Percentiles rank a stretch among this genome's conserved stretches.
These are phyloP conservation scores for Sander vitreus DNA, from an alignment of 2,113 vertebrate genomes.

Conservation along the genomic window DNA sequence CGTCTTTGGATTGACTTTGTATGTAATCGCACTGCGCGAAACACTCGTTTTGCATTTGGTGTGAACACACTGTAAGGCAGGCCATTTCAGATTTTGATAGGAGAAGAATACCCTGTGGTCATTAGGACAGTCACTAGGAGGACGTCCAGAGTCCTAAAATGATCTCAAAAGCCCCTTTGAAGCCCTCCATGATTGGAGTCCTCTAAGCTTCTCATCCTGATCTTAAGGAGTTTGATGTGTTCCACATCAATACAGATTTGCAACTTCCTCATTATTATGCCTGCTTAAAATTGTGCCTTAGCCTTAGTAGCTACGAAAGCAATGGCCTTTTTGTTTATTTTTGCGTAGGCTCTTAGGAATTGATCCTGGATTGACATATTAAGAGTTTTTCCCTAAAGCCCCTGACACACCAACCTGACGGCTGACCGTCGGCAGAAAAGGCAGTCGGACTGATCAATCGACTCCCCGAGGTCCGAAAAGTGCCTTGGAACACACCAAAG, in stretches of 20 bases:
- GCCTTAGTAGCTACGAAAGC: slow-evolving; percentile 2
- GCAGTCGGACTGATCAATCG: no score
- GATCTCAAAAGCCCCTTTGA: slow-evolving; percentile 38
- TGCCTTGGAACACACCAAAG: no score
- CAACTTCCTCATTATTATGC: slow-evolving; percentile 64
- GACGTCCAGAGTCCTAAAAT: slow-evolving; percentile 19
- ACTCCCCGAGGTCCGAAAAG: no score
- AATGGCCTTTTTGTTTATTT: slow-evolving; percentile 33
- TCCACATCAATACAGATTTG: slow-evolving; percentile 63
- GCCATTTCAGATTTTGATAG: slow-evolving; percentile 4
- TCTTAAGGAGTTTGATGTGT: slow-evolving; percentile 24
- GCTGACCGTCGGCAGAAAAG: no score
- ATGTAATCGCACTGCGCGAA: no score
- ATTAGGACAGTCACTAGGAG: slow-evolving; percentile 13
- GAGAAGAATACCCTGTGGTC: slow-evolving; percentile 1
- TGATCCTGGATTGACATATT: slow-evolving; percentile 56
- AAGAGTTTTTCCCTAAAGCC: slow-evolving; percentile 37
- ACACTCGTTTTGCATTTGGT: no score
- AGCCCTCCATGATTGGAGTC: slow-evolving; percentile 34
- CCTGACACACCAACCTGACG: no score
- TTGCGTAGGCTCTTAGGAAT: slow-evolving; percentile 48
- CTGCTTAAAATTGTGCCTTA: slow-evolving; percentile 27
- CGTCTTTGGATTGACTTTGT: no score
- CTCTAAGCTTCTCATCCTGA: slow-evolving; percentile 39
- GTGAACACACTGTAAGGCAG: no score